Evolutionary conservation across 2,113 vertebrate species (phyloP).

Genomic region (Phocoena phocoena): DNA sequence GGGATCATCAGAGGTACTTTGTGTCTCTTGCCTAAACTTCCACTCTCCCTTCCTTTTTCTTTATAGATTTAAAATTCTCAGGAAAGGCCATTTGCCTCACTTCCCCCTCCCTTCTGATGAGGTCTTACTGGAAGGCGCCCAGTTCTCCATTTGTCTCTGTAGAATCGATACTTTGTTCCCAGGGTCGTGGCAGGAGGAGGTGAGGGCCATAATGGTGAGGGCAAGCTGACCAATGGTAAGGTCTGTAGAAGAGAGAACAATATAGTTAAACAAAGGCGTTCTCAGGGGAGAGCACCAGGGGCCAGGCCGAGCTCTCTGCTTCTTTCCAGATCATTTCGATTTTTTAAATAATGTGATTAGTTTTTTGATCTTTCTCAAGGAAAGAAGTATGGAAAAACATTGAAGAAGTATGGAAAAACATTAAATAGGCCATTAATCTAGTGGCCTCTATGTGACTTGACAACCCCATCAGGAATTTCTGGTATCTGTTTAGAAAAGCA

Average conservation of each 20-base stretch:
- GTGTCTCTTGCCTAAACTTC: not conserved
- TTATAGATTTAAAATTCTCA: not conserved
- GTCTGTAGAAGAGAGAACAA: slow-evolving; percentile 57
- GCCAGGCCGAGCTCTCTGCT: not conserved
- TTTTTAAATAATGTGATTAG: not conserved
- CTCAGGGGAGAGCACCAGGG: not conserved
- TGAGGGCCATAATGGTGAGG: slow-evolving; percentile 80
- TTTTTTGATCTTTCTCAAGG: not conserved
- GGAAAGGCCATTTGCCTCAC: not conserved
- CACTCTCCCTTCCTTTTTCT: not conserved
- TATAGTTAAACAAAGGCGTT: not conserved
- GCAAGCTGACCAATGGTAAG: slow-evolving; percentile 78
- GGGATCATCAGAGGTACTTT: not conserved
- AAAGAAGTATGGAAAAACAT: not conserved
- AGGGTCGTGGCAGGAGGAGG: slow-evolving; percentile 80
- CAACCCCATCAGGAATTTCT: not conserved
- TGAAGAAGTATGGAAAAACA: not conserved
- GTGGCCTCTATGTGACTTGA: not conserved
- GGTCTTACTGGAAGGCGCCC: slow-evolving; percentile 67
- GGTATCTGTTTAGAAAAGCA: not conserved
- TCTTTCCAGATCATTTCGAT: not conserved
- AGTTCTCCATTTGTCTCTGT: slow-evolving; percentile 59
- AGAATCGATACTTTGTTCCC: not conserved
- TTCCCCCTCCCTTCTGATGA: not conserved
- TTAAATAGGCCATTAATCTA: not conserved